A percentile compares a stretch with the other conserved stretches of the same genome.
phyloP scores from a whole-genome alignment of 2,888 invertebrate genomes.

The Gastracanthus pulcherrimus region DNA sequence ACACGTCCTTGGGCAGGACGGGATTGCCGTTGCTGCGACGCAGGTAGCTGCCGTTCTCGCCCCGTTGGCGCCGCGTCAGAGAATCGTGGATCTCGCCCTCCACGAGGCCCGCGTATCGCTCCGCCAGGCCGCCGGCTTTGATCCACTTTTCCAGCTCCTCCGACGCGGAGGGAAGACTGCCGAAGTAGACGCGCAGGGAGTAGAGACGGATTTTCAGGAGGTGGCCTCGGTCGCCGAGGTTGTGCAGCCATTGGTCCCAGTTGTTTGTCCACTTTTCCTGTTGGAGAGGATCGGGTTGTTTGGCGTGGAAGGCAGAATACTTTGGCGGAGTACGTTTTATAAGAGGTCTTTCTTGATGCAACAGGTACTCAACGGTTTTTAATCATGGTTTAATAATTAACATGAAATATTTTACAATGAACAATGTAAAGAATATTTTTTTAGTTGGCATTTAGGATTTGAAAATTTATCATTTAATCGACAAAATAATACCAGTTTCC shows the following conservation, averaged over 20 bases:
- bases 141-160: slow-evolving; percentile 76
- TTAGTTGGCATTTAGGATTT: no score
- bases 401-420: no score
- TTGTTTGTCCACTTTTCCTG: slow-evolving; percentile 65
- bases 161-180: slow-evolving; percentile 74
- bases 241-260: slow-evolving; percentile 77
- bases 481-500: no score
- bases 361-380: no score
- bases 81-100: slow-evolving; percentile 94
- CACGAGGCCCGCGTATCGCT: slow-evolving; percentile 90
- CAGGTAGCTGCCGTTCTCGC: slow-evolving; percentile 87
- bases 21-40: slow-evolving; percentile 83
- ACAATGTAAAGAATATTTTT: no score
- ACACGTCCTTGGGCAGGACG: slow-evolving; percentile 78
- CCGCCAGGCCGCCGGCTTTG: slow-evolving; percentile 71
- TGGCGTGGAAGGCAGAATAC: no score
- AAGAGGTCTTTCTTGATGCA: no score
- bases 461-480: no score
- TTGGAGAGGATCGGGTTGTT: slow-evolving; percentile 65
- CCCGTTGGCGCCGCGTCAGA: slow-evolving; percentile 89
- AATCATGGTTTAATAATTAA: no score
- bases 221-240: slow-evolving; percentile 80
- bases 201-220: slow-evolving; percentile 79
- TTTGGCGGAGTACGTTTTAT: no score
- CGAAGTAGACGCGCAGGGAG: slow-evolving; percentile 79